Percentiles rank a stretch among this genome's conserved stretches.
These are phyloP conservation scores for Octodonta nipae DNA, from an alignment of 2,888 invertebrate species.

Conservation along the genomic window DNA sequence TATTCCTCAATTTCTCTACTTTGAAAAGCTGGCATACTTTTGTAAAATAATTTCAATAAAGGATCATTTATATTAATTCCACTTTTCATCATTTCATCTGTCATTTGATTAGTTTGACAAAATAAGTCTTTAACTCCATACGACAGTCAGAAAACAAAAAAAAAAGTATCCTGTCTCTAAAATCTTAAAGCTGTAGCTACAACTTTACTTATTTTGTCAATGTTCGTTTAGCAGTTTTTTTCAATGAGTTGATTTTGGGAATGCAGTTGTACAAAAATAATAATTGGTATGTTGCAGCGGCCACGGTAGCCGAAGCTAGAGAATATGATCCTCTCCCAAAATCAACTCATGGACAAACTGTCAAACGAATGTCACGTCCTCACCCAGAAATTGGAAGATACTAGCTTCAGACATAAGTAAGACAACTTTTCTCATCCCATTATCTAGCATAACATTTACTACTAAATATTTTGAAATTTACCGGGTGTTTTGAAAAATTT, in stretches of 20 bases:
- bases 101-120: slow-evolving; percentile 2
- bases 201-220: slow-evolving; percentile 2
- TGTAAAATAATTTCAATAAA: too few relatives aligned
- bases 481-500: too few relatives aligned
- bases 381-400: slow-evolving; percentile 80
- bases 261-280: slow-evolving; percentile 7
- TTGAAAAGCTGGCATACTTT: too few relatives aligned
- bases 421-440: slow-evolving; percentile 28
- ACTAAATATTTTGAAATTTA: too few relatives aligned
- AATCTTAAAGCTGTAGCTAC: too few relatives aligned
- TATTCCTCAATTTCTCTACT: slow-evolving; percentile 1
- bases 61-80: slow-evolving; percentile 1
- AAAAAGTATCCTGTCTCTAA: too few relatives aligned
- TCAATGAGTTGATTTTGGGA: slow-evolving; percentile 35
- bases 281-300: slow-evolving; percentile 50
- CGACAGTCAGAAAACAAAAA: too few relatives aligned
- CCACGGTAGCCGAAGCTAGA: slow-evolving; percentile 81
- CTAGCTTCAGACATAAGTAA: slow-evolving; percentile 81
- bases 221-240: slow-evolving; percentile 5
- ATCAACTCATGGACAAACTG: slow-evolving; percentile 85
- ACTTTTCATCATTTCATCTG: not conserved
- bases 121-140: too few relatives aligned
- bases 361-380: slow-evolving; percentile 78
- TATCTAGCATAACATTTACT: too few relatives aligned
- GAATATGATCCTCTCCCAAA: slow-evolving; percentile 80